Percentiles rank a stretch among this genome's conserved stretches.
Conservation (phyloP, 2,113 vertebrate genomes). For the Lycaon pictus region DNA sequence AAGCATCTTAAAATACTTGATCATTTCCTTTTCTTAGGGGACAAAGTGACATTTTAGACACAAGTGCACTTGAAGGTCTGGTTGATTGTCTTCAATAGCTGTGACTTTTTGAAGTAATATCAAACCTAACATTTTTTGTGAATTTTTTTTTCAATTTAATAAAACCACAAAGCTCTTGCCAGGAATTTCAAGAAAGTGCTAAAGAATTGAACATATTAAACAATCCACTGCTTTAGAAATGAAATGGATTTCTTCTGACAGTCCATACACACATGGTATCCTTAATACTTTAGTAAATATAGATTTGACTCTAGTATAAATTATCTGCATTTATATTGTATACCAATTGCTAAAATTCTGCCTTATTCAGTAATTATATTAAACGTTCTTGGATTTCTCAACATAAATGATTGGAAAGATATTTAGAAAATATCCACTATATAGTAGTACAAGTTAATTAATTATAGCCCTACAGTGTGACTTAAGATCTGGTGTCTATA, state of each 20-base stretch:
- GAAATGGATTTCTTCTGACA: constrained; percentile 62
- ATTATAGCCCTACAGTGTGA: neutral
- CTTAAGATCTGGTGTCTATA: constrained; percentile 61
- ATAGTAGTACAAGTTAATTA: constrained; percentile 8
- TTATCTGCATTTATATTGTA: constrained; percentile 63
- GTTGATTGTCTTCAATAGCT: constrained; percentile 50
- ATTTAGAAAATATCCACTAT: constrained; percentile 54
- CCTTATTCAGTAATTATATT: constrained; percentile 72
- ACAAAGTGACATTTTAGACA: constrained; percentile 67
- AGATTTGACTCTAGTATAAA: constrained; percentile 57
- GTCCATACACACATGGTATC: constrained; percentile 35
- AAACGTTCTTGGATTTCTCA: constrained; percentile 75
- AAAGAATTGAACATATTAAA: constrained; percentile 59
- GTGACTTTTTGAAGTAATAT: constrained; percentile 63
- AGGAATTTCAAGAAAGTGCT: constrained; percentile 69
- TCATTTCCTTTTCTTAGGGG: constrained; percentile 71
- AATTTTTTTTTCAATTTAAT: neutral
- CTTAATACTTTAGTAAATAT: constrained; percentile 21
- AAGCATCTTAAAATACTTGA: constrained; percentile 71
- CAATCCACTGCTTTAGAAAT: constrained; percentile 66
- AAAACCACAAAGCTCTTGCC: constrained; percentile 67
- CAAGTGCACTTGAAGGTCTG: constrained; percentile 72
- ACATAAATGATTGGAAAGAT: constrained; percentile 63
- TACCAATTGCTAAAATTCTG: constrained; percentile 71
- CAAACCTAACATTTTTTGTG: constrained; percentile 62